Base-by-base conservation (phyloP, 2,888 invertebrate genomes). In the Andrena flavipes region DNA sequence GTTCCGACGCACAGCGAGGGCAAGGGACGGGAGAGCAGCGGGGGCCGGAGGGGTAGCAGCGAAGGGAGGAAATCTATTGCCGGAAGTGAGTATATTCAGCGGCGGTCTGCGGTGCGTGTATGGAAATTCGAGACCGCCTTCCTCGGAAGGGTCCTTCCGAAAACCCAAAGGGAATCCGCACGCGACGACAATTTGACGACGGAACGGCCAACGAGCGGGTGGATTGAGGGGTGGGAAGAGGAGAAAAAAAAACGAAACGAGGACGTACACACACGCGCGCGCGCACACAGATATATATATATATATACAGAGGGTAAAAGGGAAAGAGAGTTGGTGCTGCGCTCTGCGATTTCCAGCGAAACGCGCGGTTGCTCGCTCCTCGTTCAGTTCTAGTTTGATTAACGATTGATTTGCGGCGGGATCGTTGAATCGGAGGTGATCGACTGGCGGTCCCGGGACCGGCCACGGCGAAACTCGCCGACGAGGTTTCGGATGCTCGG, bases 31-130 rank as follows among this genome's bases (percentile, higher is more conserved):
- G 84, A 85, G 84, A 71, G 23, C 73, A 30, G 76, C 54, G 29
- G 69, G 71, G 74, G 72, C 63, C 76, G 71, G 76, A 48, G 77
- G 72, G 87, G 85, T 72, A 74, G 73, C 68, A 49, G 81, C 75
- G 62, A 88, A 88, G 87, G 90, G 89, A 90, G 91, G 90, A 93
- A 93, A 93, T 93, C 93, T 93, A 93, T 93, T 93, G 92, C 93
- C 93, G 93, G 93, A 93, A 93, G 93, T 91, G 92, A 91, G 91
- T 93, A 92, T 92, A 93, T 93, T 90, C 92, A 88, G 82, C 91
- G 87, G 88, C 89, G 90, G 89, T 91, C 90, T 88, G 88, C 89
- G 89, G 90, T 90, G 85, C 89, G 90, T 88, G 90, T 91, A 93
- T 92, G 92, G 92, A 92, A 93, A 93, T 93, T 92, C 90, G 88